Conservation (phyloP, 2,888 invertebrate genomes). For the Ametastegia equiseti region DNA sequence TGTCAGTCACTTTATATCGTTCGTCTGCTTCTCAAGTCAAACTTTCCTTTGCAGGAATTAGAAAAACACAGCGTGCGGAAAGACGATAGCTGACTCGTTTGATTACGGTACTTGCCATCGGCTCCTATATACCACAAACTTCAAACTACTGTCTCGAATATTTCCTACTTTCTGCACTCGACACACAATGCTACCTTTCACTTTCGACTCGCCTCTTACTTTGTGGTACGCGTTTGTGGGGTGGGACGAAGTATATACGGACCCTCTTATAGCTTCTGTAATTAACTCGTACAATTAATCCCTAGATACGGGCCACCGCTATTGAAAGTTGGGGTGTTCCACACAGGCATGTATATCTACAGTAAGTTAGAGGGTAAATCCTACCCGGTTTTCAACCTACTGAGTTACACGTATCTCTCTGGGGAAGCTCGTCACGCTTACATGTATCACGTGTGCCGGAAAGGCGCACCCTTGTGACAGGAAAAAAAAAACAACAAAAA, state of each 20-base stretch:
- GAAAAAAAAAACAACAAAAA: background rate
- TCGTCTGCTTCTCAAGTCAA: too few relatives aligned
- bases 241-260: background rate
- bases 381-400: background rate
- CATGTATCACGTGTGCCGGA: background rate
- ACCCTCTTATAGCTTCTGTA: background rate
- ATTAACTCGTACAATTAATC: conserved; percentile 33
- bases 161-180: too few relatives aligned
- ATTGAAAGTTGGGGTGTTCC: conserved; percentile 37
- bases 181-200: too few relatives aligned
- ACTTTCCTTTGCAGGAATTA: too few relatives aligned
- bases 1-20: too few relatives aligned
- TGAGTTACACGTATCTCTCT: background rate
- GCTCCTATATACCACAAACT: too few relatives aligned
- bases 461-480: background rate
- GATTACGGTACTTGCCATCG: too few relatives aligned
- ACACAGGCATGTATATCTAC: background rate
- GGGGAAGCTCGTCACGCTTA: background rate
- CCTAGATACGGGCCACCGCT: conserved; percentile 18
- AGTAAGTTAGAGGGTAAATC: background rate
- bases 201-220: background rate
- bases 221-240: background rate
- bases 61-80: too few relatives aligned
- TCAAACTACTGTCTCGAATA: too few relatives aligned
- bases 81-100: too few relatives aligned